A percentile compares a stretch with the other conserved stretches of the same genome.
Evolutionary conservation across 2,888 invertebrate genomes (phyloP).

Genomic region (Polyploca ridens): DNA sequence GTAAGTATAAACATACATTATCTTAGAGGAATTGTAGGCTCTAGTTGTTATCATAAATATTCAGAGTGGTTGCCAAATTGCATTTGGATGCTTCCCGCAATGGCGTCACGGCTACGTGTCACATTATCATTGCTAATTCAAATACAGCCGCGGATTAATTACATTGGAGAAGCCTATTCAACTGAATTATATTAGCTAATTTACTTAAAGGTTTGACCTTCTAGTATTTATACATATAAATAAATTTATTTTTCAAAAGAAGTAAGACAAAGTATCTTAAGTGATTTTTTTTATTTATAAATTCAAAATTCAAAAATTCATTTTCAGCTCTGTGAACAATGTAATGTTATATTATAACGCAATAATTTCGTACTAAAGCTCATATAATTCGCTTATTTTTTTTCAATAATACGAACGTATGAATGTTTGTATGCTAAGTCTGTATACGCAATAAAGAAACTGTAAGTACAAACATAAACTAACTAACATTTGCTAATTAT

Average conservation of each 20-base stretch:
- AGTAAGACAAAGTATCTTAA: too few relatives aligned
- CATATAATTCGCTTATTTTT: background rate
- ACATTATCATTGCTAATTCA: conserved; percentile 34
- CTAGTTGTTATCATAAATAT: conserved; percentile 35
- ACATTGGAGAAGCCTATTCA: conserved; percentile 18
- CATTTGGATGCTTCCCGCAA: conserved; percentile 24
- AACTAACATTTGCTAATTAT: background rate
- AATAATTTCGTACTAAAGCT: background rate
- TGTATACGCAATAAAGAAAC: conserved; percentile 15
- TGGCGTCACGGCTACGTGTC: conserved; percentile 21
- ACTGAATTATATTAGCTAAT: too few relatives aligned
- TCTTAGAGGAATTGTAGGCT: background rate
- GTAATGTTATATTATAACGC: too few relatives aligned
- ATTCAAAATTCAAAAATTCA: background rate
- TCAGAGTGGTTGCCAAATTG: conserved; percentile 24
- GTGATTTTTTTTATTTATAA: too few relatives aligned
- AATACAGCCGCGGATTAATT: conserved; percentile 22
- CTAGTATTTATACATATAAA: too few relatives aligned
- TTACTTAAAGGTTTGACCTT: too few relatives aligned
- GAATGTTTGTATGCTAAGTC: conserved; percentile 14
- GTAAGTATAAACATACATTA: background rate
- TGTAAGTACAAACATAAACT: background rate
- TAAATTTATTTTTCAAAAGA: too few relatives aligned
- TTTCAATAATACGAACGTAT: background rate
- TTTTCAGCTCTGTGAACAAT: background rate